These are phyloP conservation scores for Octomys mimax DNA, from an alignment of 2,797 vertebrate species.

Conservation along the genomic window DNA sequence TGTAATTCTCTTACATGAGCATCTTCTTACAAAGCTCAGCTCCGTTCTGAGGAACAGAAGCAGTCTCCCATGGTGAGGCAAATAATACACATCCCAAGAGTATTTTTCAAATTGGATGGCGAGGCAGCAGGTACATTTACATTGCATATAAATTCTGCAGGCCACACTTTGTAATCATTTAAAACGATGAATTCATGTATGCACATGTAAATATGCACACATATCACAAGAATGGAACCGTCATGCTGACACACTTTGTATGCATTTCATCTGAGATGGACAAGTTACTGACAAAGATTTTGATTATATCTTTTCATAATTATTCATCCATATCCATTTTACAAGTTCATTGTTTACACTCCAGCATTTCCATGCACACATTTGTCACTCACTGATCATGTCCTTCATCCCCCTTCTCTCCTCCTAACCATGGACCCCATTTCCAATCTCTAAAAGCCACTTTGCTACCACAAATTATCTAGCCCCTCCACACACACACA, in stretches of 20 bases:
- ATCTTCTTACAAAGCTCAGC: background rate
- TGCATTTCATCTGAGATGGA: background rate
- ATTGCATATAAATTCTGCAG: background rate
- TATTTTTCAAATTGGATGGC: background rate
- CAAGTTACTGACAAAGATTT: background rate
- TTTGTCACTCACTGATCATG: background rate
- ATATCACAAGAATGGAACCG: background rate
- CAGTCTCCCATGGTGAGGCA: background rate
- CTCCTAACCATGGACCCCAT: background rate
- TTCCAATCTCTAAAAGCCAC: background rate
- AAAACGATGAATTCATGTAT: background rate
- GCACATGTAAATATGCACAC: background rate
- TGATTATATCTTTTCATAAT: background rate
- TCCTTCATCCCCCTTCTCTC: background rate
- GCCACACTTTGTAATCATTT: background rate
- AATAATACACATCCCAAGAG: background rate
- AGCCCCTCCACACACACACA: background rate
- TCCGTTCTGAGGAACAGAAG: background rate
- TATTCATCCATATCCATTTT: background rate
- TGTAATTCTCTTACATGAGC: background rate
- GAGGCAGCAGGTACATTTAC: background rate
- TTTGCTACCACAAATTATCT: background rate
- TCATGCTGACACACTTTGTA: background rate
- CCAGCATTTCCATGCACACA: background rate
- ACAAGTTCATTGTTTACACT: background rate